Percentiles rank a stretch among this genome's conserved stretches.
phyloP scores from a whole-genome alignment of 2,113 vertebrate genomes.

The Xenotilapia leptura region DNA sequence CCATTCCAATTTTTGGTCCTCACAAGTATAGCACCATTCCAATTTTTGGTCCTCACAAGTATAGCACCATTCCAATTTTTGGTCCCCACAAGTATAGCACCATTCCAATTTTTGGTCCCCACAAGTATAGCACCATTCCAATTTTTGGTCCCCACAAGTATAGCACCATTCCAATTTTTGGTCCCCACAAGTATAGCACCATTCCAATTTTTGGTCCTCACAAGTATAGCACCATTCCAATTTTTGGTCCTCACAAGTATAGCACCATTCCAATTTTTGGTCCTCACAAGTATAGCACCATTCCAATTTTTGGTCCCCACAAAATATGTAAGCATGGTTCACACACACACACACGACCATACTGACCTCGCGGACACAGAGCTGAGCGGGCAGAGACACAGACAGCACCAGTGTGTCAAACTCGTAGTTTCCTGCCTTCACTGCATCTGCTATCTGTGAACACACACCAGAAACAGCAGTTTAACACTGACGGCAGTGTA shows the following conservation, averaged over 20 bases:
- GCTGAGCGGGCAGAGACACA: constrained; percentile 89
- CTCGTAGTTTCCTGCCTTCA: constrained; percentile 78
- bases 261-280: too few species aligned
- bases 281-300: rapidly evolving
- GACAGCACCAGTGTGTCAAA: constrained; percentile 86
- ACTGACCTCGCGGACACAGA: constrained; percentile 92
- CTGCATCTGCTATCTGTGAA: constrained; percentile 79
- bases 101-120: not conserved
- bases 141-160: rapidly evolving
- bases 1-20: not conserved
- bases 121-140: not conserved
- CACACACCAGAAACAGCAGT: not conserved
- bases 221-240: too few species aligned
- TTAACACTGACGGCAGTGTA: rapidly evolving
- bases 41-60: not conserved
- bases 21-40: not conserved
- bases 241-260: rapidly evolving
- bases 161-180: too few species aligned
- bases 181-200: rapidly evolving
- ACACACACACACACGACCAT: not conserved
- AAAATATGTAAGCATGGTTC: not conserved
- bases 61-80: not conserved
- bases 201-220: not conserved
- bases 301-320: not conserved
- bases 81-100: not conserved